Evolutionary conservation across 1,140 invertebrate species (phyloP).

Genomic region (Trypoxylus dichotomus): DNA sequence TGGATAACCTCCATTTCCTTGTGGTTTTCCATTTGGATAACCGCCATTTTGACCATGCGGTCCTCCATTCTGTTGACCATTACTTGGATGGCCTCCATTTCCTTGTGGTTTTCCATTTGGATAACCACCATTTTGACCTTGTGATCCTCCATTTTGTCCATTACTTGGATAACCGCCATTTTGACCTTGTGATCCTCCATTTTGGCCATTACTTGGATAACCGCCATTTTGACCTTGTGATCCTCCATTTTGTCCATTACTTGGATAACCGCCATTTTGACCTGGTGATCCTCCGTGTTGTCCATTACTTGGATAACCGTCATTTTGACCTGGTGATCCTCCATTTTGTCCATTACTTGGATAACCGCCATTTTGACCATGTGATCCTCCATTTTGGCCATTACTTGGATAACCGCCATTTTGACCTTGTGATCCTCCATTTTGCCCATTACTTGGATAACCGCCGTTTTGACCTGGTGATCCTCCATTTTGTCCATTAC

Average conservation of each 20-base stretch:
- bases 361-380: no score
- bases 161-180: no score
- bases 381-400: no score
- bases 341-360: no score
- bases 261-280: no score
- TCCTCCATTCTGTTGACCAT: conserved; percentile 41
- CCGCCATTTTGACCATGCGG: conserved; percentile 31
- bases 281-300: conserved; percentile 36
- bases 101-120: conserved; percentile 36
- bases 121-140: conserved; percentile 38
- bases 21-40: conserved; percentile 35
- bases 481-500: conserved; percentile 45
- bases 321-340: no score
- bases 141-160: conserved; percentile 43
- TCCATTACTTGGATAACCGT: conserved; percentile 24
- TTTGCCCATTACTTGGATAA: conserved; percentile 29
- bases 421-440: conserved; percentile 7
- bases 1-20: conserved; percentile 51
- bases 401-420: conserved; percentile 31
- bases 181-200: no score
- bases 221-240: no score
- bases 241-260: no score
- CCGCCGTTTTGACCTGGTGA: conserved; percentile 18
- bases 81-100: conserved; percentile 31
- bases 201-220: no score